Evolutionary conservation across 2,113 vertebrate species (phyloP).

Genomic region (Rhinopomastus cyanomelas): DNA sequence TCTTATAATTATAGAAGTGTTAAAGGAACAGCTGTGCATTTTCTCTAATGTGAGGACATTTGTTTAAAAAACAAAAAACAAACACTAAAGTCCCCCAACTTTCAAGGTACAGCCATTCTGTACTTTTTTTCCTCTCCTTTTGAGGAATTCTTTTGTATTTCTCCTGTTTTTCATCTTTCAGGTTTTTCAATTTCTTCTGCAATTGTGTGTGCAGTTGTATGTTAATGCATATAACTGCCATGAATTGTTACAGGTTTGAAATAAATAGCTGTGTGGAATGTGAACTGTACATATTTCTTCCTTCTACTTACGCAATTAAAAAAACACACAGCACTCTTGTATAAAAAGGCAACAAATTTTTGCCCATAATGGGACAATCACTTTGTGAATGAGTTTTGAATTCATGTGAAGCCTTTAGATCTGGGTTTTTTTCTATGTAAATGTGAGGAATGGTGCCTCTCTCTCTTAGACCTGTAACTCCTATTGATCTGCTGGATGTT

Average conservation of each 20-base stretch:
- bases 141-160: neutral
- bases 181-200: neutral
- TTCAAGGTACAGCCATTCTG: too few relatives aligned
- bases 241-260: accelerated
- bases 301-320: neutral
- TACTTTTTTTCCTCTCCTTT: neutral
- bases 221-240: neutral
- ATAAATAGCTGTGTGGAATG: neutral
- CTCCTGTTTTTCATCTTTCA: neutral
- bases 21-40: constrained; percentile 38
- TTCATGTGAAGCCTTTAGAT: neutral
- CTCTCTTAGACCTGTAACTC: neutral
- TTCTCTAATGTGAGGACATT: neutral
- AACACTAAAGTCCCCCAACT: accelerated
- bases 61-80: neutral
- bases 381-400: neutral
- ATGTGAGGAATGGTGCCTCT: neutral
- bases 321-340: neutral
- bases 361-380: neutral
- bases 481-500: neutral
- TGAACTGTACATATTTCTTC: neutral
- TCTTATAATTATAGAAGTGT: constrained; percentile 59
- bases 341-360: neutral
- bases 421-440: neutral
- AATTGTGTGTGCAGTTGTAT: neutral